Conservation (phyloP, 2,888 invertebrate genomes). For the Arctia plantaginis region DNA sequence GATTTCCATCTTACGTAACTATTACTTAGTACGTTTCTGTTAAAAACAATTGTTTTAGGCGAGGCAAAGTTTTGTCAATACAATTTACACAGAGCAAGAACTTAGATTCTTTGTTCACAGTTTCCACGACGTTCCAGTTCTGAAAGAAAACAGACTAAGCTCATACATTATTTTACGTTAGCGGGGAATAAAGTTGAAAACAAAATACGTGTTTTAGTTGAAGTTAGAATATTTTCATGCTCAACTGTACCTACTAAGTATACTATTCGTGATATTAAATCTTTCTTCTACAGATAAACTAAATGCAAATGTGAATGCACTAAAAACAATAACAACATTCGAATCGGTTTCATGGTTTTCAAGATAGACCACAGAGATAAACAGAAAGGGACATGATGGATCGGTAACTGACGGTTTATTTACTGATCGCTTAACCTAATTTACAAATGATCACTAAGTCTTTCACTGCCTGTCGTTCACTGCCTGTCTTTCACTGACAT, state of each 20-base stretch:
- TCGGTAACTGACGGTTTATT: no score
- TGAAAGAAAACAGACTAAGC: constrained; percentile 56
- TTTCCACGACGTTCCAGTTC: constrained; percentile 58
- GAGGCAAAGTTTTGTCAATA: constrained; percentile 59
- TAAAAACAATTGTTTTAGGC: neutral
- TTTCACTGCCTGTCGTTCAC: no score
- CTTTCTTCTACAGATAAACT: neutral
- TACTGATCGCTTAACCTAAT: no score
- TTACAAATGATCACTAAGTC: no score
- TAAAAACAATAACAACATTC: neutral
- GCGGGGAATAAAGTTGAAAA: constrained; percentile 30
- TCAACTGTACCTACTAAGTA: neutral
- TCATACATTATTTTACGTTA: constrained; percentile 47
- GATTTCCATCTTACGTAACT: neutral
- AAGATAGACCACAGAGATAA: neutral
- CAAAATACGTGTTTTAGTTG: constrained; percentile 28
- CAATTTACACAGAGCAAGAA: constrained; percentile 58
- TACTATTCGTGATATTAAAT: neutral
- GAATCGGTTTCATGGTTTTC: neutral
- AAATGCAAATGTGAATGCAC: neutral
- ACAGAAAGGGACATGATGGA: neutral
- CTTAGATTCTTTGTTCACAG: constrained; percentile 62
- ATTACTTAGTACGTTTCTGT: neutral
- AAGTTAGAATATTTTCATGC: constrained; percentile 7
- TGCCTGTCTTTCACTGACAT: no score